Evolutionary conservation across 2,113 vertebrate genomes (phyloP), one percentile per base, ranked within the genome.

Genomic region (Solea senegalensis): DNA sequence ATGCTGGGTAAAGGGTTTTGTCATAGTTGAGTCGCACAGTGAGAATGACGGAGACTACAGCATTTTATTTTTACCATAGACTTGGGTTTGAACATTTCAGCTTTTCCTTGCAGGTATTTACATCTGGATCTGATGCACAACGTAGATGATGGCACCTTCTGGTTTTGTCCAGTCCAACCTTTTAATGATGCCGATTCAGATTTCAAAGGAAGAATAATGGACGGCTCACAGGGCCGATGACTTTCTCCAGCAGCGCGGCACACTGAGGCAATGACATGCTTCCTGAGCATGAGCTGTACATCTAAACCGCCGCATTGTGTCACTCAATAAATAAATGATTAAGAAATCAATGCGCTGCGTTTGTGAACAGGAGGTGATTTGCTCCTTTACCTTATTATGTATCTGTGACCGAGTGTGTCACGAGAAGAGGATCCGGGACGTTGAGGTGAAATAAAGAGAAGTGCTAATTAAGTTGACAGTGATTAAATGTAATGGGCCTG

Each of bases 391-490:
- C 65, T 69, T 39, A 21, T 21, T 66, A 14, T 26, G 9, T 69
- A 52, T 57, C 57, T 68, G 16, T 69, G 39, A 26, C 57, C 14
- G 40, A n/a, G 40, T 51, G 44, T 48, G 55, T 43, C 48, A 48
- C 14, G 48, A 71, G 65, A 58, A 44, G 39, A 44, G 65, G 41
- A 66, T 15, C 40, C 40, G n/a, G 51, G 73, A 39, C 21, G 14
- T n/a, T 59, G n/a, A 58, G 76, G 65, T 14, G 12, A 74, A 57
- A 64, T 34, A 49, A 44, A 71, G 54, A 56, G 60, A 72, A 78
- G 57, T 59, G 71, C 46, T 85, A 85, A 90, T 84, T 83, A 83
- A 87, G 84, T 40, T 77, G 78, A 72, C 46, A 66, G 57, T 79
- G 65, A 88, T 86, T 45, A 73, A 84, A 78, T 16, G 72, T 84